phyloP scores from a whole-genome alignment of 2,113 vertebrate species.

The Ciconia boyciana region DNA sequence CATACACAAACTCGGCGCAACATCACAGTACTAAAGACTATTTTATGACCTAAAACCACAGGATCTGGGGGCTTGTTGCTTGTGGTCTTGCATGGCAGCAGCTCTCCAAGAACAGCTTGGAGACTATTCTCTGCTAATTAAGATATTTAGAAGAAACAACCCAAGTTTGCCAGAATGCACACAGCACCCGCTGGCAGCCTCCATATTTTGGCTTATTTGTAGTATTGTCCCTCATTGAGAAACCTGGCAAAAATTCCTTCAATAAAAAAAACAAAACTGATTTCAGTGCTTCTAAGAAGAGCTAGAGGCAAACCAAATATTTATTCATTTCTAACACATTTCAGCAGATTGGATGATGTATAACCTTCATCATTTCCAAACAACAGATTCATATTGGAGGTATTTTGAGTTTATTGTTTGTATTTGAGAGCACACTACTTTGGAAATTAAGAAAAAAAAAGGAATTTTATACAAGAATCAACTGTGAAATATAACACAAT shows the following conservation, averaged over 20 bases:
- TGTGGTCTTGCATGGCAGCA: neutral
- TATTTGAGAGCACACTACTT: neutral
- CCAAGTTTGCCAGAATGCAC: constrained; percentile 27
- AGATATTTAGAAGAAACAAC: constrained; percentile 43
- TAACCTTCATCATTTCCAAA: constrained; percentile 16
- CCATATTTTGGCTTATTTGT: neutral
- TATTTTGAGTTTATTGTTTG: constrained; percentile 1
- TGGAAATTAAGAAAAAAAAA: neutral
- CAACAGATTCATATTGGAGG: neutral
- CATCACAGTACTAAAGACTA: neutral
- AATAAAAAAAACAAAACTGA: neutral
- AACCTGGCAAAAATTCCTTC: constrained; percentile 16
- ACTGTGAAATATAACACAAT: constrained; percentile 1
- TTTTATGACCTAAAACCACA: neutral
- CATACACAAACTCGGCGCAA: neutral
- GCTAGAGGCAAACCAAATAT: constrained; percentile 32
- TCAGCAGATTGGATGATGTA: constrained; percentile 10
- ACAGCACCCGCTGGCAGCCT: constrained; percentile 32
- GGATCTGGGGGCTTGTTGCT: neutral
- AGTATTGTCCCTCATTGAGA: neutral
- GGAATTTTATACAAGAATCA: constrained; percentile 22
- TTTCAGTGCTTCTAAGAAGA: constrained; percentile 14
- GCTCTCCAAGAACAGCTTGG: constrained; percentile 32
- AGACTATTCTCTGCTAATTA: constrained; percentile 29
- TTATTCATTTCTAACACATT: neutral